phyloP scores from a whole-genome alignment of 2,797 vertebrate species.

The Psittacula derbiana region DNA sequence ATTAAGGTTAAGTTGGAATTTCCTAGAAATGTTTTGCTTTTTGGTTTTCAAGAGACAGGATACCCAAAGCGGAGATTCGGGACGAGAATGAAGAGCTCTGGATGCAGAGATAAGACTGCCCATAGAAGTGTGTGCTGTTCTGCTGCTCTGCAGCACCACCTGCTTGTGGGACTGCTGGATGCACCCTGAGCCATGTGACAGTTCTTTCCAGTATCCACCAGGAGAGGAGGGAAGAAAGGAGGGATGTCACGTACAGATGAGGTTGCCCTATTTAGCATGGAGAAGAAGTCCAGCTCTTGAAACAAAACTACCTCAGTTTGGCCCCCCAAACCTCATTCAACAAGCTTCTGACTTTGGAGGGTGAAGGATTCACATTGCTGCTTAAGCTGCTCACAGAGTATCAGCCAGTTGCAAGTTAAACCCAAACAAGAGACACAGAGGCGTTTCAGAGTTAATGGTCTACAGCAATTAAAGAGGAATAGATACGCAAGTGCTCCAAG shows the following conservation, averaged over 20 bases:
- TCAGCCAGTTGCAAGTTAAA: constrained; percentile 1
- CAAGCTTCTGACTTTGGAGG: not conserved
- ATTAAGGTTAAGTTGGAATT: not conserved
- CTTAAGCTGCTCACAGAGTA: not conserved
- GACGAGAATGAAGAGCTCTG: not conserved
- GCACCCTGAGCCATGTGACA: not conserved
- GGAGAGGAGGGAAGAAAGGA: not conserved
- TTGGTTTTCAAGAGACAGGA: not conserved
- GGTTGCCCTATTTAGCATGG: not conserved
- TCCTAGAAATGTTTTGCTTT: not conserved
- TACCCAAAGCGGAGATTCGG: not conserved
- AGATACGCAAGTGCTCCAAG: not conserved
- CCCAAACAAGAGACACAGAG: constrained; percentile 10
- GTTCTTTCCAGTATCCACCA: not conserved
- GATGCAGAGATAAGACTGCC: not conserved
- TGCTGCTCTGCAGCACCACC: constrained; percentile 31
- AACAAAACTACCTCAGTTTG: not conserved
- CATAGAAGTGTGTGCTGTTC: not conserved
- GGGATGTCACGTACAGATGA: not conserved
- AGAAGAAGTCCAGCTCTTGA: not conserved
- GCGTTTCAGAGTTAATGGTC: constrained; percentile 4
- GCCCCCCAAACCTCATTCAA: not conserved
- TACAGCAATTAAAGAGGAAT: not conserved
- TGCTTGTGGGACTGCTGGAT: not conserved
- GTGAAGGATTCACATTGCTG: not conserved